Evolutionary conservation across 2,797 vertebrate genomes (phyloP).

Genomic region (Acanthopagrus latus): DNA sequence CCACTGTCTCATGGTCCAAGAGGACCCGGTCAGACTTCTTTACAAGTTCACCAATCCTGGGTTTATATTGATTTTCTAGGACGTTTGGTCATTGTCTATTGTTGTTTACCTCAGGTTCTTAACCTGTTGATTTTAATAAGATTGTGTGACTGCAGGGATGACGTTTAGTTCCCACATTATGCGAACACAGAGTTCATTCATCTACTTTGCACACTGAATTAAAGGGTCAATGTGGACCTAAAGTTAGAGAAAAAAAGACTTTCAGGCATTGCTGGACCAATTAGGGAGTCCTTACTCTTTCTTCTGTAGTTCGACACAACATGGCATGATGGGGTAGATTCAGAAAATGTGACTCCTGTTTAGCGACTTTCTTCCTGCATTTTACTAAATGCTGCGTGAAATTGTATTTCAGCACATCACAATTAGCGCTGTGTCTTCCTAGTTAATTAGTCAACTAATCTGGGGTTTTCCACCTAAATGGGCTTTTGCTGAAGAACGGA

Average conservation of each 20-base stretch:
- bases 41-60: conserved; percentile 2
- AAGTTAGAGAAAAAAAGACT: conserved; percentile 1
- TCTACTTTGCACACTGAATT: neutral
- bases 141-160: conserved; percentile 2
- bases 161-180: neutral
- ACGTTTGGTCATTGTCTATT: neutral
- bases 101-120: neutral
- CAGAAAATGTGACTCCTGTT: neutral
- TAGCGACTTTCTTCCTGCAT: neutral
- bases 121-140: neutral
- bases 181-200: conserved; percentile 18
- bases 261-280: neutral
- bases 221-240: neutral
- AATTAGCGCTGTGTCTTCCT: neutral
- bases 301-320: neutral
- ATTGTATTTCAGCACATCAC: neutral
- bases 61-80: conserved; percentile 14
- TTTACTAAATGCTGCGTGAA: neutral
- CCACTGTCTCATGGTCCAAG: conserved; percentile 60
- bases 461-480: neutral
- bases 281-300: neutral
- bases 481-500: neutral
- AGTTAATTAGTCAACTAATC: neutral
- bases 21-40: conserved; percentile 34
- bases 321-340: neutral